phyloP scores from a whole-genome alignment of 64 coral and sea anemone genomes.

The Pachyseris speciosa region DNA sequence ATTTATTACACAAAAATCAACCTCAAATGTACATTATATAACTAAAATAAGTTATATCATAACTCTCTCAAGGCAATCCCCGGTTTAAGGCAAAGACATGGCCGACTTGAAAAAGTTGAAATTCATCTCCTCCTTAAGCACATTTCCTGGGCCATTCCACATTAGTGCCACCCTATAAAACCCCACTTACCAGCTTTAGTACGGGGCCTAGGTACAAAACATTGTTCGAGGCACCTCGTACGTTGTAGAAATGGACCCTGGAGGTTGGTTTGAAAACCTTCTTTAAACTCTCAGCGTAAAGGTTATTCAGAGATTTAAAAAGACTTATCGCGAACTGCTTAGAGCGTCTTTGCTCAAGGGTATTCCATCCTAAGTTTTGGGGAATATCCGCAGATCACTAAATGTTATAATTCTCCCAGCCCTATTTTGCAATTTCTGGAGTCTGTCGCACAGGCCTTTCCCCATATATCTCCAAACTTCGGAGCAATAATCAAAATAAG shows the following conservation, averaged over 20 bases:
- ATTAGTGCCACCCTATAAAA: background rate
- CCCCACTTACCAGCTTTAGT: background rate
- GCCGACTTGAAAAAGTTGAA: background rate
- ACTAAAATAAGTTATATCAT: too few species aligned
- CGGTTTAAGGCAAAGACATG: background rate
- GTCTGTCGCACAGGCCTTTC: too few species aligned
- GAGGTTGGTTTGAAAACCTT: background rate
- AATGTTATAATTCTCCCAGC: background rate
- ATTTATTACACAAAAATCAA: too few species aligned
- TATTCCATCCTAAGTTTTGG: background rate
- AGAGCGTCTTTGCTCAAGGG: background rate
- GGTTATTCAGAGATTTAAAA: slow-evolving; percentile 18
- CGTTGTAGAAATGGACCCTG: background rate
- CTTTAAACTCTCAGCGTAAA: background rate
- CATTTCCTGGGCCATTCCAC: background rate
- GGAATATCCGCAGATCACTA: slow-evolving; percentile 4
- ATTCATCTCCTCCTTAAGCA: background rate
- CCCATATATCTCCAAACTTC: too few species aligned
- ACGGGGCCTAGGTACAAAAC: background rate
- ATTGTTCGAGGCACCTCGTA: background rate
- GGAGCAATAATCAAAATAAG: too few species aligned
- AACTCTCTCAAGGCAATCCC: too few species aligned
- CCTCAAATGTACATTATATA: too few species aligned
- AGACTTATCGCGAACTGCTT: slow-evolving; percentile 25
- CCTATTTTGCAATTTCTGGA: too few species aligned